phyloP scores from a whole-genome alignment of 2,797 vertebrate species.

The Dallia pectoralis region DNA sequence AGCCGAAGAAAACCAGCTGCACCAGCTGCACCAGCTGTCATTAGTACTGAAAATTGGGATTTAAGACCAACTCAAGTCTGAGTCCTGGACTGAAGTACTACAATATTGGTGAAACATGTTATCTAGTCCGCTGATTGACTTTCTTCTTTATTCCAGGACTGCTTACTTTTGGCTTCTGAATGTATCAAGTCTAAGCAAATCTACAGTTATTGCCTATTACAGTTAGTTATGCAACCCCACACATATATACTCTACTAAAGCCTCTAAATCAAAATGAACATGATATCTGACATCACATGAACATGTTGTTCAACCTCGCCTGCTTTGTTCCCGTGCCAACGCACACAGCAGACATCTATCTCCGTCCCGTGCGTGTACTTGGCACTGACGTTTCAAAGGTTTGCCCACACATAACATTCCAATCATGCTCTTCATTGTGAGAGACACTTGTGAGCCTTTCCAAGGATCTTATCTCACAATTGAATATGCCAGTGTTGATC shows the following conservation, averaged over 20 bases:
- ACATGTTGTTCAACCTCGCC: neutral
- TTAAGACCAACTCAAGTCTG: no score
- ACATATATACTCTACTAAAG: neutral
- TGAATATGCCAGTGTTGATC: constrained; percentile 12
- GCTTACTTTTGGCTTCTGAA: no score
- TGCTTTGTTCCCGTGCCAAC: neutral
- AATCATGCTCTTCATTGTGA: constrained; percentile 16
- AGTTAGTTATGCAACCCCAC: neutral
- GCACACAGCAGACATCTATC: neutral
- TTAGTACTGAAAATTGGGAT: no score
- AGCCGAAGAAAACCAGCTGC: no score
- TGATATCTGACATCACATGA: neutral
- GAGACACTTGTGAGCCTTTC: constrained; percentile 36
- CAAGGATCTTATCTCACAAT: constrained; percentile 38
- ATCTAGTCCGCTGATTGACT: no score
- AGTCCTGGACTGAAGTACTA: no score
- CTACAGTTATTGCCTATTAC: no score
- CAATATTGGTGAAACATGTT: no score
- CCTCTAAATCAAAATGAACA: neutral
- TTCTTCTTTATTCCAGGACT: no score
- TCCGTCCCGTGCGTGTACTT: neutral
- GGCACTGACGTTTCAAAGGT: neutral
- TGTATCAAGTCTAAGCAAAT: no score
- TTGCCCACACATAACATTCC: neutral
- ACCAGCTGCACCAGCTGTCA: no score